These are phyloP conservation scores for Chionis minor DNA, from an alignment of 2,113 vertebrate genomes.

Conservation along the genomic window DNA sequence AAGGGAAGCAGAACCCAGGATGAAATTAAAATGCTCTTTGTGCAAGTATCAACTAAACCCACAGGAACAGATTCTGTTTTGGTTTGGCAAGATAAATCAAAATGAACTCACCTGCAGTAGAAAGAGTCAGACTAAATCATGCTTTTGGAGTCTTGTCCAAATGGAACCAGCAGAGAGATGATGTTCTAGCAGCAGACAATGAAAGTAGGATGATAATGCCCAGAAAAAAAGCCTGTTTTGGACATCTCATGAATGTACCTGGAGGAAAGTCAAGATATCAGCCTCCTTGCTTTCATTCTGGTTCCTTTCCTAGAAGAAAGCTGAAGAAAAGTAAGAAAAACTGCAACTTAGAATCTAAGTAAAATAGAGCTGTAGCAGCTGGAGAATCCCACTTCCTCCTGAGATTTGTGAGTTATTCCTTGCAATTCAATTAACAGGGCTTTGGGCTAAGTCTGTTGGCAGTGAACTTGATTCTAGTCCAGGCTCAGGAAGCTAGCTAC, in stretches of 20 bases:
- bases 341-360: background rate
- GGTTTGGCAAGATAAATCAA: background rate
- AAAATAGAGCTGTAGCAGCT: background rate
- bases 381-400: background rate
- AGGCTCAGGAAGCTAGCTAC: background rate
- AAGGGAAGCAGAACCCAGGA: background rate
- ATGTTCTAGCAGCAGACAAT: background rate
- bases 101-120: background rate
- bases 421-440: background rate
- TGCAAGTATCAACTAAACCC: background rate
- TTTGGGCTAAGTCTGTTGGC: background rate
- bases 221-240: background rate
- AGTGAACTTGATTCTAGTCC: background rate
- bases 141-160: background rate
- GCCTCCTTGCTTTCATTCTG: background rate
- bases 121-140: background rate
- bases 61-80: background rate
- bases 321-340: background rate
- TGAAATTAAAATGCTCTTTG: background rate
- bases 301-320: background rate
- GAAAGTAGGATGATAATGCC: background rate
- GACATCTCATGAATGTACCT: background rate
- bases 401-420: background rate
- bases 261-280: background rate
- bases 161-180: background rate